Conservation (phyloP, 2,113 vertebrate species). For the Ceyx melanurus region DNA sequence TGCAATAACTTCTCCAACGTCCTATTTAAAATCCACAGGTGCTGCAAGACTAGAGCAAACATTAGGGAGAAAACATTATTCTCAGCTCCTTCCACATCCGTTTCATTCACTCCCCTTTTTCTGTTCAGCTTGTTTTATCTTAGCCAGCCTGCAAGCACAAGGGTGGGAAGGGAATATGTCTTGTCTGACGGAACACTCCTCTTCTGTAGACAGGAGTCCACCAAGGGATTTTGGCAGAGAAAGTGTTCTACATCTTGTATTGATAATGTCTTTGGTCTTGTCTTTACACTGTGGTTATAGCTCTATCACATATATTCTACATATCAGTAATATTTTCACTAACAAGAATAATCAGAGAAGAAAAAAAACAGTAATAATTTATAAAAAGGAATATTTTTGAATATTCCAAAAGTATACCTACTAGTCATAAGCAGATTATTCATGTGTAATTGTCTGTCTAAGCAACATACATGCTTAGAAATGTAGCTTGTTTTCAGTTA, state of each 20-base stretch:
- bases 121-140: neutral
- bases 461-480: neutral
- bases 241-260: neutral
- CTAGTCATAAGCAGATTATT: neutral
- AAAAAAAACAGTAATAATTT: neutral
- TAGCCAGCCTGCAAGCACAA: neutral
- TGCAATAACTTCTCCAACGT: neutral
- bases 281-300: neutral
- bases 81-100: neutral
- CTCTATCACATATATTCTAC: neutral
- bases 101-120: neutral
- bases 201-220: neutral
- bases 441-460: neutral
- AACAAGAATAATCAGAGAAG: neutral
- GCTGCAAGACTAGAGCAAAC: neutral
- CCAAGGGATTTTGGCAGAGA: neutral
- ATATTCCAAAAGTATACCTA: neutral
- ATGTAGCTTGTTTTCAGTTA: neutral
- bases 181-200: neutral
- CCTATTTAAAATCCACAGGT: neutral
- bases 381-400: neutral
- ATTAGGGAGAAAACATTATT: neutral
- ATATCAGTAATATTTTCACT: neutral
- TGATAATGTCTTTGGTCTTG: neutral
- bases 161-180: neutral